phyloP scores from a whole-genome alignment of 2,797 vertebrate genomes.

The Myotis planiceps region DNA sequence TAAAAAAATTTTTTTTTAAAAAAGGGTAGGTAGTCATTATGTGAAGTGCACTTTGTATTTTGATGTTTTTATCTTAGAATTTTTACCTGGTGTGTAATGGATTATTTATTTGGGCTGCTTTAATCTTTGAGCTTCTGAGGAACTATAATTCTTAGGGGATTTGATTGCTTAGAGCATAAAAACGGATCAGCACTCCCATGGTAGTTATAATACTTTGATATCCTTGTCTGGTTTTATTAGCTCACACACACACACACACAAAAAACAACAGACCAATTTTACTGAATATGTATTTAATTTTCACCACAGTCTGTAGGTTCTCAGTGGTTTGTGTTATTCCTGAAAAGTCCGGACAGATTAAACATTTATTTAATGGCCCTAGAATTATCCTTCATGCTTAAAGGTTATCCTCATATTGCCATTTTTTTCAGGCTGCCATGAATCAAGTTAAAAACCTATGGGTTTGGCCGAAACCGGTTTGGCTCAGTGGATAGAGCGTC shows the following conservation, averaged over 20 bases:
- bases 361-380: background rate
- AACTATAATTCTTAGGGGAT: background rate
- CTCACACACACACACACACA: too few relatives aligned
- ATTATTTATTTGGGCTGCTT: background rate
- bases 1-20: too few relatives aligned
- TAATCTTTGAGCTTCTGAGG: background rate
- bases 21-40: background rate
- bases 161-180: background rate
- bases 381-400: background rate
- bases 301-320: background rate
- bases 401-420: too few relatives aligned
- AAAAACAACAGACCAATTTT: background rate
- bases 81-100: accelerated
- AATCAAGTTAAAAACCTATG: background rate
- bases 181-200: accelerated
- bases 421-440: background rate
- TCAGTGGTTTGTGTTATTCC: background rate
- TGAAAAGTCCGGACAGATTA: background rate
- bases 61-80: background rate
- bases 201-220: background rate
- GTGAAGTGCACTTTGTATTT: accelerated
- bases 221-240: background rate
- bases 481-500: too few relatives aligned
- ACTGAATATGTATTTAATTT: background rate
- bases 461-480: background rate